phyloP scores from a whole-genome alignment of 2,113 vertebrate genomes.

The Ciconia maguari region DNA sequence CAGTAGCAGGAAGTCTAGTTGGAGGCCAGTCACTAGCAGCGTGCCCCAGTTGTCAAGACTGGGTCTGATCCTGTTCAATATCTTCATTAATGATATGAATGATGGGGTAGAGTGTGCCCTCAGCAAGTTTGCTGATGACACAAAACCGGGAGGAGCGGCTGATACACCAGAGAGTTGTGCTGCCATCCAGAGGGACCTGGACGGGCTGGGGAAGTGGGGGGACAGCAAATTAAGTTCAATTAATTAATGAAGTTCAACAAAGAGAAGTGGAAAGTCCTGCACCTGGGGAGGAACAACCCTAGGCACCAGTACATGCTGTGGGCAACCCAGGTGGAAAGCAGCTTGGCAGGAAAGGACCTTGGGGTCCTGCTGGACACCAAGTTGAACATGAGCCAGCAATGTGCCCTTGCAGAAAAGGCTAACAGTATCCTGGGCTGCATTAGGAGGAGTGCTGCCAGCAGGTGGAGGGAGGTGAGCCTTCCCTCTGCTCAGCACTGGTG shows the following conservation, averaged over 20 bases:
- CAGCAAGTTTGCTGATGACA: not conserved
- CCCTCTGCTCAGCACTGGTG: not conserved
- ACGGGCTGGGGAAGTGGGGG: not conserved
- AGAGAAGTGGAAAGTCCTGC: not conserved
- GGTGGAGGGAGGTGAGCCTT: not conserved
- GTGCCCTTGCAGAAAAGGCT: not conserved
- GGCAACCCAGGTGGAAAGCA: not conserved
- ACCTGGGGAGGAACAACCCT: not conserved
- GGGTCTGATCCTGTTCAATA: not conserved
- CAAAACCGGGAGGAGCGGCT: not conserved
- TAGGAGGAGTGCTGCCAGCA: not conserved
- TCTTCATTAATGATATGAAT: rapidly evolving
- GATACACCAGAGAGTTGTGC: not conserved
- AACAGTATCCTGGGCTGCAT: not conserved
- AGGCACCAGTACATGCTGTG: not conserved
- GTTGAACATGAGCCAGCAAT: not conserved
- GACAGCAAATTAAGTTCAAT: not conserved
- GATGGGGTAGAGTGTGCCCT: not conserved
- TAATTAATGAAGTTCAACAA: not conserved
- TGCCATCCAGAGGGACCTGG: not conserved
- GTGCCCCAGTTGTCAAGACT: not conserved
- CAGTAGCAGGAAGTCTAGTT: not conserved
- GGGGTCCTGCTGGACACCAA: not conserved
- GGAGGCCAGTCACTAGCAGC: not conserved
- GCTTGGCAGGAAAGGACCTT: not conserved